phyloP scores from a whole-genome alignment of 2,113 vertebrate genomes.

The Myotis lucifugus region DNA sequence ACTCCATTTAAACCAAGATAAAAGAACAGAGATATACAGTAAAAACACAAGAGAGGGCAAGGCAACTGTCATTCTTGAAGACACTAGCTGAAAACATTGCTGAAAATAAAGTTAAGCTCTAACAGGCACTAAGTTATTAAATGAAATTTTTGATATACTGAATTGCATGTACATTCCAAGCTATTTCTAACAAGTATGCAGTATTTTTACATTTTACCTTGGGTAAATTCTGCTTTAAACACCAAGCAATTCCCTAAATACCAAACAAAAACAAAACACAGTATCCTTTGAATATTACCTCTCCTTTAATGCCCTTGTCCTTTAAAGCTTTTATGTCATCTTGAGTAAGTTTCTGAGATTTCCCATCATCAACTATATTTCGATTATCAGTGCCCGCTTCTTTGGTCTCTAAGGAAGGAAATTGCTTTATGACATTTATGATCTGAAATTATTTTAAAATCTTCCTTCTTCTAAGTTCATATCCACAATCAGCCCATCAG shows the following conservation, averaged over 20 bases:
- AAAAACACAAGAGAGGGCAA: background rate
- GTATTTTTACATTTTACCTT: constrained; percentile 30
- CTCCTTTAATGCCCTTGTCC: constrained; percentile 96
- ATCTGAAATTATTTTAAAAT: constrained; percentile 18
- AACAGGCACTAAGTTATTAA: background rate
- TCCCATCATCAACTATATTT: constrained; percentile 97
- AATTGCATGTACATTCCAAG: background rate
- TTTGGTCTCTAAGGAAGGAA: constrained; percentile 89
- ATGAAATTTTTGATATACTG: background rate
- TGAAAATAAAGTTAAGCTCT: constrained; percentile 22
- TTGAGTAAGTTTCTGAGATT: constrained; percentile 97
- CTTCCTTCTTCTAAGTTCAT: constrained; percentile 8
- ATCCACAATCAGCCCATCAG: background rate
- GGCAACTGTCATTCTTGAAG: background rate
- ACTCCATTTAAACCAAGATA: background rate
- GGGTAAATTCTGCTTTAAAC: constrained; percentile 48
- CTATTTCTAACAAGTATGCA: background rate
- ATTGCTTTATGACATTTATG: constrained; percentile 73
- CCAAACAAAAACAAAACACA: constrained; percentile 38
- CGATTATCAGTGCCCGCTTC: constrained; percentile 97
- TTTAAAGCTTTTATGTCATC: constrained; percentile 98
- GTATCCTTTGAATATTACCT: constrained; percentile 87
- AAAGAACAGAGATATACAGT: constrained; percentile 1
- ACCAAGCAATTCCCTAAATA: constrained; percentile 30
- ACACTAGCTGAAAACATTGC: background rate